Evolutionary conservation across 2,113 vertebrate species (phyloP), one percentile per base, ranked within the genome.

Genomic region (Corythornis madagascariensis): DNA sequence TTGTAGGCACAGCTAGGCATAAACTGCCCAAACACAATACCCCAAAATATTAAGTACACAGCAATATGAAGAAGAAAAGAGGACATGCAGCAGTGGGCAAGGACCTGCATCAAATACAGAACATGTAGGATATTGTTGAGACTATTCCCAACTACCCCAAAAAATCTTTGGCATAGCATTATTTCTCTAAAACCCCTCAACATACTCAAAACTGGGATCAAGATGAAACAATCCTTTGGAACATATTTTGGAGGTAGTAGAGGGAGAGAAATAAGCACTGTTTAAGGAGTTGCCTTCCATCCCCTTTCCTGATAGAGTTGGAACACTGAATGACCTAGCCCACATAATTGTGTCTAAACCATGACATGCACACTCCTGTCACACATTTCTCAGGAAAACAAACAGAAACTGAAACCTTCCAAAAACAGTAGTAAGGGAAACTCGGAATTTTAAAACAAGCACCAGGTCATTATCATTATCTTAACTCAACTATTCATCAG

Each of bases 221-320:
- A 63, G 47, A 66, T 31, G 20, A 90, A 69, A 52, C n/a, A 50
- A 81, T 18, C 28, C 12, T 18, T 22, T 31, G 33, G 40, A 81
- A 89, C 10, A 0, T 43, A 88, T 71, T 88, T 85, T 74, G 67
- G 55, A 93, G 74, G 55, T 22, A 69, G 47, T 33, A 89, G 64
- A 95, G 64, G 67, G 85, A 67, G 28, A 67, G 67, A 92, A 90
- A 73, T 59, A 67, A 89, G 63, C 59, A 73, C 13, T 57, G 57
- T 84, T 89, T 91, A 86, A 95, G 92, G 95, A 95, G 93, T 80
- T 88, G 67, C 83, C 85, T 92, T 95, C 92, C 75, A 64, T 91
- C 87, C 87, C 20, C 33, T 80, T 80, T 43, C 78, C 86, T 94
- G 89, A 91, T 92, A 90, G 87, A 91, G 57, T 4, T 83, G 91